phyloP scores from a whole-genome alignment of 2,797 vertebrate species.

The Lepus townsendii region DNA sequence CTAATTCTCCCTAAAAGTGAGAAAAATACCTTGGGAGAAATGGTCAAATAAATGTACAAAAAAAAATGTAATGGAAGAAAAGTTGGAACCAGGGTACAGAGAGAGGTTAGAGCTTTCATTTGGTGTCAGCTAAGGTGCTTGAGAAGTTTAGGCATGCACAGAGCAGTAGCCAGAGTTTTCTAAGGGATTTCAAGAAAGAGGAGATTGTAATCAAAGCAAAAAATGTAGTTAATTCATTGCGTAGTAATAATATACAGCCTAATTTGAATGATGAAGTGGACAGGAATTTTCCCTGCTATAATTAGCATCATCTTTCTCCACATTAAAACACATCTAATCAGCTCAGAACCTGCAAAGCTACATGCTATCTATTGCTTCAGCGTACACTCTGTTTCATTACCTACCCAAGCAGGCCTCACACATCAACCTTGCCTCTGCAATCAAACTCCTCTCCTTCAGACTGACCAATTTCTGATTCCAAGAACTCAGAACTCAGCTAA shows the following conservation, averaged over 20 bases:
- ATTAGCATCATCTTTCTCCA: not conserved
- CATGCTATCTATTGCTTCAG: not conserved
- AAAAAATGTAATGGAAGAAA: not conserved
- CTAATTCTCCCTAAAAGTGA: not conserved
- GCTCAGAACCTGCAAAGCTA: not conserved
- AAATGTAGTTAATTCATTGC: not conserved
- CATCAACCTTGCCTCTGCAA: not conserved
- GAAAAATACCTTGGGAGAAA: not conserved
- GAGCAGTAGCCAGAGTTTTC: not conserved
- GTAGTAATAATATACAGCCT: not conserved
- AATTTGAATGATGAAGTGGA: not conserved
- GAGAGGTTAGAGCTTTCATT: not conserved
- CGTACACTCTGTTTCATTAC: no score
- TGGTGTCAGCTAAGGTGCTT: not conserved
- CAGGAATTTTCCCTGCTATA: not conserved
- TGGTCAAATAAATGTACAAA: not conserved
- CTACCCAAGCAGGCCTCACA: not conserved
- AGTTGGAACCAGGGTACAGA: not conserved
- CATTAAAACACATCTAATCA: not conserved
- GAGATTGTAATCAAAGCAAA: not conserved
- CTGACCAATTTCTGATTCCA: not conserved
- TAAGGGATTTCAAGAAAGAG: not conserved
- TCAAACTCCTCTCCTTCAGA: not conserved
- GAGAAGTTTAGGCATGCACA: not conserved
- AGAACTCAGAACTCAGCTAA: constrained; percentile 2